These are phyloP conservation scores for Dipus sagitta DNA, from an alignment of 2,797 vertebrate genomes.

Conservation along the genomic window DNA sequence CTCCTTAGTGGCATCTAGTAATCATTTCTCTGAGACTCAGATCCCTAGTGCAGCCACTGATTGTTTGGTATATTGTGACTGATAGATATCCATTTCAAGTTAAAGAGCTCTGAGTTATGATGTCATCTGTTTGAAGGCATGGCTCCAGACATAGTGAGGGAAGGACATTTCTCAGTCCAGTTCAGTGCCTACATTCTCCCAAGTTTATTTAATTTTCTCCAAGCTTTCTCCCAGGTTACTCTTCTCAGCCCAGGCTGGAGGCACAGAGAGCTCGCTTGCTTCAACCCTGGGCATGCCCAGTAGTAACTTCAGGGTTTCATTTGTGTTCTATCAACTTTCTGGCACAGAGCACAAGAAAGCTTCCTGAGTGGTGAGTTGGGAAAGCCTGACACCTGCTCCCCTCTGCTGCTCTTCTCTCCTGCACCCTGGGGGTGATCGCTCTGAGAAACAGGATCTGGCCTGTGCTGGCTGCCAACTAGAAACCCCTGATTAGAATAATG, in stretches of 20 bases:
- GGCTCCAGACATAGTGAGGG: background rate
- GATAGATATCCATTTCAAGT: constrained; percentile 37
- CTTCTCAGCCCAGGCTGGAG: background rate
- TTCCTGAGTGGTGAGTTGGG: background rate
- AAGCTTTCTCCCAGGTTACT: constrained; percentile 32
- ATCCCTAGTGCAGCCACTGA: background rate
- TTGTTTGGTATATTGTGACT: background rate
- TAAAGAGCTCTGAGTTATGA: background rate
- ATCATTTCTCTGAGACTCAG: background rate
- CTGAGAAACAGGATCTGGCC: constrained; percentile 49
- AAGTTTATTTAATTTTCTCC: background rate
- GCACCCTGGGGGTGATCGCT: background rate
- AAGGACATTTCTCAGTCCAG: background rate
- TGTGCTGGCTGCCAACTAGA: constrained; percentile 15
- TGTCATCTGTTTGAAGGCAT: background rate
- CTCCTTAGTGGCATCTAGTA: background rate
- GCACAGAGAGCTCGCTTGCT: background rate
- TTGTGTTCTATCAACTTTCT: background rate
- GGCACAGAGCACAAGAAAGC: background rate
- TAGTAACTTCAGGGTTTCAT: background rate
- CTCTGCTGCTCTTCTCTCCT: background rate
- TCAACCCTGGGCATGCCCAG: background rate
- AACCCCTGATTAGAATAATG: constrained; percentile 46
- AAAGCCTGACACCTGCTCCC: constrained; percentile 16
- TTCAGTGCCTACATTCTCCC: background rate